phyloP scores from a whole-genome alignment of 2,797 vertebrate species.

The Coregonus suidteri region DNA sequence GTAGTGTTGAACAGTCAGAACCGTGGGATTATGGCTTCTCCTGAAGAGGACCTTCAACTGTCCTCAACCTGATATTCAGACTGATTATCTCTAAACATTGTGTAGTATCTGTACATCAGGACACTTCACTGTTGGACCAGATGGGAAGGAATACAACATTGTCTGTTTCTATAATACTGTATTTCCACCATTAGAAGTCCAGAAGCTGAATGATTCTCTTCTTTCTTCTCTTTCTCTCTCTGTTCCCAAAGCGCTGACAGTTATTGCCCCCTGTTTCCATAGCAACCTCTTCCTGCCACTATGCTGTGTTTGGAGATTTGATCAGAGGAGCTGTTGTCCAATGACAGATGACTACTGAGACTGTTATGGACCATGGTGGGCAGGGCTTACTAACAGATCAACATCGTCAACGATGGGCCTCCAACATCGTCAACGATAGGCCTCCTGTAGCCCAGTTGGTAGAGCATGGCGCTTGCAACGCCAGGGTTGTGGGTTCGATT shows the following conservation, averaged over 20 bases:
- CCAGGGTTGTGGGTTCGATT: too few relatives aligned
- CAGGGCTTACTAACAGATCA: too few relatives aligned
- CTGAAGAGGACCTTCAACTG: slow-evolving; percentile 36
- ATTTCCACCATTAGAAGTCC: background rate
- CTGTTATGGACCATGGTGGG: background rate
- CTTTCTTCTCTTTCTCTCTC: too few relatives aligned
- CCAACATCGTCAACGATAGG: too few relatives aligned
- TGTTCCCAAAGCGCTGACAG: too few relatives aligned
- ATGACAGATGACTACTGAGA: background rate
- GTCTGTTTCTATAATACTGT: background rate
- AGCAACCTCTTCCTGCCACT: background rate
- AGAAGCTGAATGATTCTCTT: background rate
- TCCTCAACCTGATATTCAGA: slow-evolving; percentile 51
- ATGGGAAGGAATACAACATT: background rate
- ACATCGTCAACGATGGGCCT: too few relatives aligned
- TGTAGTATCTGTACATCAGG: background rate
- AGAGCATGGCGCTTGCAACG: too few relatives aligned
- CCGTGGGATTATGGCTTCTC: slow-evolving; percentile 66
- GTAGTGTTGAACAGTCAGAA: slow-evolving; percentile 51
- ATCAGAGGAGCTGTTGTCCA: background rate
- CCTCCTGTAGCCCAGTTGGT: too few relatives aligned
- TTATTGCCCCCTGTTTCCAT: background rate
- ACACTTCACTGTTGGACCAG: background rate
- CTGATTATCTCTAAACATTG: slow-evolving; percentile 36
- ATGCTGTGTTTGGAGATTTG: background rate